Evolutionary conservation across 2,113 vertebrate genomes (phyloP).

Genomic region (Oxygymnocypris stewartii): DNA sequence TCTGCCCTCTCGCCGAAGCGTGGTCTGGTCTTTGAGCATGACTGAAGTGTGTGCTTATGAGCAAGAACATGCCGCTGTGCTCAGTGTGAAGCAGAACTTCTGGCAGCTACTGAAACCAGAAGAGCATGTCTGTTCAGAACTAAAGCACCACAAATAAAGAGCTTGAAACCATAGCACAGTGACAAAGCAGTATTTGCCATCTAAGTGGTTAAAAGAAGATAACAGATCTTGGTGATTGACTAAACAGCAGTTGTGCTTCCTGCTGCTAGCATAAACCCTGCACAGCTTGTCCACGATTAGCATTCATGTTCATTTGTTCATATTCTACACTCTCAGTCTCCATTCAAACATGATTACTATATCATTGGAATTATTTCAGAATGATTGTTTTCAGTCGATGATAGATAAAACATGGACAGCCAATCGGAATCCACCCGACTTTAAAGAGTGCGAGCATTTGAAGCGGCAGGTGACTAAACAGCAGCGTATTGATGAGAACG

Average conservation of each 20-base stretch:
- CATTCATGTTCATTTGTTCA: slow-evolving; percentile 47
- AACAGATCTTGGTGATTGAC: slow-evolving; percentile 52
- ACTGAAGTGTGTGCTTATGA: slow-evolving; percentile 22
- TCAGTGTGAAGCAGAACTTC: slow-evolving; percentile 18
- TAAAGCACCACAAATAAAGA: not conserved
- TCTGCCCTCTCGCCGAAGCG: slow-evolving; percentile 31
- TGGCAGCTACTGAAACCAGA: slow-evolving; percentile 27
- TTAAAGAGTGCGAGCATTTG: too few relatives aligned
- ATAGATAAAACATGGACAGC: not conserved
- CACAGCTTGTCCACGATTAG: slow-evolving; percentile 38
- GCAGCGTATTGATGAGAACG: too few relatives aligned
- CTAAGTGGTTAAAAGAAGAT: slow-evolving; percentile 59
- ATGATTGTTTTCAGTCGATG: too few relatives aligned
- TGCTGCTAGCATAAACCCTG: slow-evolving; percentile 18
- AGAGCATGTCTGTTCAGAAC: not conserved
- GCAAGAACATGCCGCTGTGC: slow-evolving; percentile 31
- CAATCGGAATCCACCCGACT: not conserved
- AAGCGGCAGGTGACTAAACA: too few relatives aligned
- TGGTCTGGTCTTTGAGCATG: not conserved
- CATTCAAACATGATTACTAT: not conserved
- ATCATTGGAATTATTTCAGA: not conserved
- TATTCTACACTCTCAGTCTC: not conserved
- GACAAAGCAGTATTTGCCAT: slow-evolving; percentile 51
- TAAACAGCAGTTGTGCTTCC: slow-evolving; percentile 56
- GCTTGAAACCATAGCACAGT: slow-evolving; percentile 48